phyloP scores from a whole-genome alignment of 2,797 vertebrate species.

The Hozukius guyotensis region DNA sequence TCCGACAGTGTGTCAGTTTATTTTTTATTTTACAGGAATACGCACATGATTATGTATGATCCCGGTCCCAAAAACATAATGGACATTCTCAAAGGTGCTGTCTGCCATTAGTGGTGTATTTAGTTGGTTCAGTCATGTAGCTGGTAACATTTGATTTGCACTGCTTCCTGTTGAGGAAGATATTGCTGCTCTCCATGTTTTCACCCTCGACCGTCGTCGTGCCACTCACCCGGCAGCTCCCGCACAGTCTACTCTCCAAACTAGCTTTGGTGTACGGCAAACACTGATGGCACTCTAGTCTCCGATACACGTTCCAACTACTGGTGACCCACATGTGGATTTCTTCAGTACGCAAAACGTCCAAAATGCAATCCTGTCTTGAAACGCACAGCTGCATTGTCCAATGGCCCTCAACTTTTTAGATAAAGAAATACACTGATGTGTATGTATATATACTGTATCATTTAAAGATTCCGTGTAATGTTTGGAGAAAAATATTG shows the following conservation, averaged over 20 bases:
- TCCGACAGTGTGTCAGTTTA: slow-evolving; percentile 38
- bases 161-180: slow-evolving; percentile 68
- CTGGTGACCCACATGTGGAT: slow-evolving; percentile 63
- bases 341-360: slow-evolving; percentile 67
- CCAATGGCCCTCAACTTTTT: slow-evolving; percentile 82
- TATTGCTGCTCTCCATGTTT: slow-evolving; percentile 62
- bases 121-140: slow-evolving; percentile 64
- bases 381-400: slow-evolving; percentile 84
- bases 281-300: slow-evolving; percentile 64
- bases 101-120: slow-evolving; percentile 73
- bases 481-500: slow-evolving; percentile 84
- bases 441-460: slow-evolving; percentile 88
- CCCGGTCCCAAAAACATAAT: slow-evolving; percentile 3
- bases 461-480: slow-evolving; percentile 85
- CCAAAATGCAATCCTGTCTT: slow-evolving; percentile 76
- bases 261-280: slow-evolving; percentile 63
- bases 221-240: slow-evolving; percentile 68
- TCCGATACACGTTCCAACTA: slow-evolving; percentile 45
- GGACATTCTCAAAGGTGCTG: slow-evolving; percentile 66
- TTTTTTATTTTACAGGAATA: slow-evolving; percentile 47
- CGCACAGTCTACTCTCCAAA: slow-evolving; percentile 63
- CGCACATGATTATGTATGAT: slow-evolving; percentile 29
- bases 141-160: slow-evolving; percentile 69
- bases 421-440: slow-evolving; percentile 81
- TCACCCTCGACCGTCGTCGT: slow-evolving; percentile 55